Base-by-base conservation (phyloP, 2,113 vertebrate genomes). In the Passer montanus region DNA sequence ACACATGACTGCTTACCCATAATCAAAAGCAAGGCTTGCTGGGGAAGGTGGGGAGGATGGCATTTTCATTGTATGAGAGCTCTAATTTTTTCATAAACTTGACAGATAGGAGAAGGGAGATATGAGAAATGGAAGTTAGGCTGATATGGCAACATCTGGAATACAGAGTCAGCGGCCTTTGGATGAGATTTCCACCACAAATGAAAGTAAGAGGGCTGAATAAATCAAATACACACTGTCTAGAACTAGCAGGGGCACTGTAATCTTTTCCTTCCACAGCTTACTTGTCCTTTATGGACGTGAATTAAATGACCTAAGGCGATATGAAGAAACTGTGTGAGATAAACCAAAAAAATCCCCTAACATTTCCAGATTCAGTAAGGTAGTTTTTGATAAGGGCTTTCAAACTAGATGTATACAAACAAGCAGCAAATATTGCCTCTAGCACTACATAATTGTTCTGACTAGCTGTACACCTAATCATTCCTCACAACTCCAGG, bases 41-140 rank as follows among this genome's bases (percentile, higher is more conserved):
- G 94, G 31, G 59, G 80, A 93, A 90, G 83, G 90, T 47, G 43
- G 55, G 53, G 47, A 84, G 58, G 95, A 89, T 98, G 97, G 97
- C 89, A 97, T 98, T 98, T 98, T 97, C 93, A 95, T 95, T 96
- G 66, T 88, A 87, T 79, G 79, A 94, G 70, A 69, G 78, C 62
- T 96, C 94, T 96, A 94, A 97, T 98, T 98, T 97, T 97, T 96
- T 97, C 91, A 94, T 97, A 97, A 98, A 96, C 72, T 88, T 84
- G 79, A 85, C 64, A 96, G 87, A 97, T 98, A 97, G 82, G 83
- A 87, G 88, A 96, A 97, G 89, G 58, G n/a, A 94, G 92, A 97
- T 94, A 96, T 18, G 47, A 93, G 81, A 95, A 96, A 95, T 94
- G 74, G 46, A 60, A 94, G 86, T 93, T 56, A 68, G 73, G 53